Conservation (phyloP, 2,797 vertebrate species). For the Sciaenops ocellatus region DNA sequence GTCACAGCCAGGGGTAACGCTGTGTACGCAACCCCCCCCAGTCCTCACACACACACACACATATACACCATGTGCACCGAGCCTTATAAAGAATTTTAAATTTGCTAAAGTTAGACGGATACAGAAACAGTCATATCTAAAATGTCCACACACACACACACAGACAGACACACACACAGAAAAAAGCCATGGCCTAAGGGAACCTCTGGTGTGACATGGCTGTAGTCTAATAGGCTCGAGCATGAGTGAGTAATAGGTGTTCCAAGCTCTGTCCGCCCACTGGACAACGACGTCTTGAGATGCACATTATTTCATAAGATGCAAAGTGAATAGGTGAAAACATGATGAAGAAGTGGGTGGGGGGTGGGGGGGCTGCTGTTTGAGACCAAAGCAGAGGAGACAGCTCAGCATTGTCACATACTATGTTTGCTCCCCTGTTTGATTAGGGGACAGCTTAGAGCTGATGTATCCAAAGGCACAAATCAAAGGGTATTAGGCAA, state of each 20-base stretch:
- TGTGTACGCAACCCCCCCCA: conserved; percentile 10
- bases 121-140: conserved; percentile 54
- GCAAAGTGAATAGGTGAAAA: conserved; percentile 77
- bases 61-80: conserved; percentile 19
- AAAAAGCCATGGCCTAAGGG: conserved; percentile 52
- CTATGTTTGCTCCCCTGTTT: conserved; percentile 67
- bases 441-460: conserved; percentile 73
- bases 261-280: conserved; percentile 73
- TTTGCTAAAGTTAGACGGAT: conserved; percentile 44
- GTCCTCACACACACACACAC: conserved; percentile 29
- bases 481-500: conserved; percentile 53
- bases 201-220: conserved; percentile 70
- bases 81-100: conserved; percentile 48
- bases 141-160: conserved; percentile 23
- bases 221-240: conserved; percentile 69
- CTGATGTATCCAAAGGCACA: conserved; percentile 66
- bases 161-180: conserved; percentile 16
- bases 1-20: conserved; percentile 70
- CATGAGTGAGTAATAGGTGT: conserved; percentile 80
- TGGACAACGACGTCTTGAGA: conserved; percentile 77
- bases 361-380: conserved; percentile 38
- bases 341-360: conserved; percentile 65
- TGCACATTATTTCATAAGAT: conserved; percentile 72
- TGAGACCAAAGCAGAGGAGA: conserved; percentile 69
- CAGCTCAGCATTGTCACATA: conserved; percentile 75